A percentile compares a stretch with the other conserved stretches of the same genome.
Conservation (phyloP, 2,888 invertebrate species). For the Plebejus argus region DNA sequence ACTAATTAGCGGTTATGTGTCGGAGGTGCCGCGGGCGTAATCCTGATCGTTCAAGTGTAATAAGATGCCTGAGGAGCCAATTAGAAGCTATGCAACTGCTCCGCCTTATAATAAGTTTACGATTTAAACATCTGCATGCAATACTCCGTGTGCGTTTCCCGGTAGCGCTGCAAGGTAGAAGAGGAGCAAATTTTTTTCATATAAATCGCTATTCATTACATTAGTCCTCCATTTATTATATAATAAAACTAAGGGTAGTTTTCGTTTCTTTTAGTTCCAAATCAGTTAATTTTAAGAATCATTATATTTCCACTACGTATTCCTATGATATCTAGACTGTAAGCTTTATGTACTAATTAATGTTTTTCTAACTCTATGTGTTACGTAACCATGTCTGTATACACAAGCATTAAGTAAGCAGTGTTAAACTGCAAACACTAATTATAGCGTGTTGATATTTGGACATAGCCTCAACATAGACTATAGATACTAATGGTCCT, state of each 20-base stretch:
- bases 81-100: conserved; percentile 28
- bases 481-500: conserved; percentile 26
- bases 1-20: conserved; percentile 52
- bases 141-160: background rate
- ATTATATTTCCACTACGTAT: too few species aligned
- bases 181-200: background rate
- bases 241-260: too few species aligned
- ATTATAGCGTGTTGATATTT: conserved; percentile 55
- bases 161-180: background rate
- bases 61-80: conserved; percentile 29
- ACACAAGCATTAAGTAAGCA: background rate
- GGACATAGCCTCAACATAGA: background rate
- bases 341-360: background rate
- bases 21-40: conserved; percentile 19
- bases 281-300: too few species aligned
- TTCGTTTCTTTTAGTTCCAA: too few species aligned
- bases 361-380: background rate
- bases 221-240: too few species aligned
- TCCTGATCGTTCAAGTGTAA: conserved; percentile 26
- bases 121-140: background rate
- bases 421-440: conserved; percentile 47
- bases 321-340: too few species aligned
- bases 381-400: background rate
- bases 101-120: background rate
- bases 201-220: too few species aligned